Base-by-base conservation (phyloP, 2,888 invertebrate genomes). In the Harpalus rufipes region DNA sequence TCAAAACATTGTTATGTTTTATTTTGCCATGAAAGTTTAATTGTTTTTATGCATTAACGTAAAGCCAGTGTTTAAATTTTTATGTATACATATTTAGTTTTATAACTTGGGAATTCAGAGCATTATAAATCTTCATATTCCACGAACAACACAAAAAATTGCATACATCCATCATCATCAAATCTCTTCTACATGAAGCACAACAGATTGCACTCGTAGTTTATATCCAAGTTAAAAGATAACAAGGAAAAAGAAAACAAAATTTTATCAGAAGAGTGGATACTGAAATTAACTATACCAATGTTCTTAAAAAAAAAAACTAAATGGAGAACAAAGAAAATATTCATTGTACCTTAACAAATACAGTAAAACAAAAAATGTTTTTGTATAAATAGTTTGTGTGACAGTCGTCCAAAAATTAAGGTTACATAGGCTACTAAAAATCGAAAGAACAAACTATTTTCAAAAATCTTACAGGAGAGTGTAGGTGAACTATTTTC, bases 81-180 rank as follows among this genome's bases (percentile, higher is more conserved):
- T 51, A 51, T 51, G 44, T 12, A 1, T 12, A 51, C 44, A 12
- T 51, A 51, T 51, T 51, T 51, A 51, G 5, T 51, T 51, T 51
- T 51, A 51, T 51, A 51, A 51, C 44, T 51, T 4, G 6, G 44
- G 44, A 51, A 51, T 51, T 51, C 12, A 51, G 44, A 51, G 44
- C 44, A 51, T 51, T 51, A 51, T 51, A 51, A 51, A 51, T 51
- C 44, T 51, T 51, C 44, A 51, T 51, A 51, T 51, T 12, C 12
- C 44, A 51, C 10, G 44, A 51, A 51, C 44, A 51, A 51, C 10
- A 51, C 44, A 51, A 51, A 51, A 51, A 63, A 63, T 25, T 8
- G 18, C 63, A 63, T 25, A 63, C 18, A 12, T 63, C 63, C 63
- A 63, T 63, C 63, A 63, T 63, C 63, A 63, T 63, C 63, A 63